phyloP scores from a whole-genome alignment of 2,888 invertebrate genomes.

The Myopa tessellatipennis region DNA sequence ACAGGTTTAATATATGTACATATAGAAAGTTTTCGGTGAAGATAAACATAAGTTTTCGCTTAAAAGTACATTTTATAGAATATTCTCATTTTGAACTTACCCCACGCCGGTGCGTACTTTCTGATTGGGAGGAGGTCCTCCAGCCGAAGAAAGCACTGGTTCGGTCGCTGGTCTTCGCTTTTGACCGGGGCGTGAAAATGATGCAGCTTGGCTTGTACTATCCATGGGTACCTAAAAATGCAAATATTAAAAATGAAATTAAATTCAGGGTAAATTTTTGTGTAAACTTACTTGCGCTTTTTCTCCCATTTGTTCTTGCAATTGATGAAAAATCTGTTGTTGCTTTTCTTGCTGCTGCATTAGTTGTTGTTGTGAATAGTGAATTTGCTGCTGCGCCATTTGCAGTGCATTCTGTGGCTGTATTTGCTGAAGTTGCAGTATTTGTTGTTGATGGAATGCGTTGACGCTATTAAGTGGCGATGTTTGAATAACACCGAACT shows the following conservation, averaged over 20 bases:
- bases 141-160: background rate
- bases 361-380: background rate
- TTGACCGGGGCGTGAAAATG: constrained; percentile 21
- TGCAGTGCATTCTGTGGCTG: constrained; percentile 8
- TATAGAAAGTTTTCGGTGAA: no score
- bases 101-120: constrained; percentile 27
- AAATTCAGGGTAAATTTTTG: no score
- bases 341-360: constrained; percentile 17
- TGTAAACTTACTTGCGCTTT: constrained; percentile 15
- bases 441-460: constrained; percentile 14
- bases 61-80: no score
- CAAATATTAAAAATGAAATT: background rate
- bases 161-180: constrained; percentile 29
- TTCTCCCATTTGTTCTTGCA: constrained; percentile 13
- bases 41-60: no score
- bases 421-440: constrained; percentile 24
- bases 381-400: constrained; percentile 25
- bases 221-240: constrained; percentile 1
- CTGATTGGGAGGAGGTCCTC: constrained; percentile 24
- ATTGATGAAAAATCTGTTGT: background rate
- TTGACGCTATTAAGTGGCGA: constrained; percentile 34
- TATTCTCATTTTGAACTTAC: constrained; percentile 4
- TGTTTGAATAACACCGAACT: constrained; percentile 32
- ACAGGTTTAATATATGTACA: no score
- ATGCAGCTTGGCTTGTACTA: background rate